Evolutionary conservation across 2,113 vertebrate species (phyloP), one percentile per base, ranked within the genome.

Genomic region (Falcunculus frontatus): DNA sequence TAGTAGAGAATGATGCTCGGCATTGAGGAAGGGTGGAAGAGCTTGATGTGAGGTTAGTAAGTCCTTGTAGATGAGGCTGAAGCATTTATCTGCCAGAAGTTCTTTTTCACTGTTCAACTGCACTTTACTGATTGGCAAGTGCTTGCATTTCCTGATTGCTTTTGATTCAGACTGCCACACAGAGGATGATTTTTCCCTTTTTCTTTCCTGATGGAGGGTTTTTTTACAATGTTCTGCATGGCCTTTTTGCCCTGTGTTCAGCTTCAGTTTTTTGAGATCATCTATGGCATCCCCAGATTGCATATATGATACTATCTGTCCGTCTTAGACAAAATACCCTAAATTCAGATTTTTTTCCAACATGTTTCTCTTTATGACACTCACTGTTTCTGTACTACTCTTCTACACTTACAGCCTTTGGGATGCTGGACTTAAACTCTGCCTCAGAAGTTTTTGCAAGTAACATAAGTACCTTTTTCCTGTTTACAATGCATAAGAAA

Each of bases 41-140:
- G 29, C 37, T 80, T 92, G 76, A 88, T 95, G 30, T 0, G 14
- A 85, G 20, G 35, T 84, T 88, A 74, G 64, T 44, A 64, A 96
- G 55, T 52, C 63, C 39, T 93, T 83, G 32, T 33, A 90, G 49
- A 93, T 68, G 16, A 78, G 13, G 13, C 22, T 81, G 69, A 90
- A 78, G 74, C 77, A 87, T 60, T 95, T 91, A 76, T 8, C 57
- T 91, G 65, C 5, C 63, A 91, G 16, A 87, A 93, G 27, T 64
- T 84, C 59, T 80, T 93, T 96, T 92, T 57, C 57, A 68, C 47
- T 78, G 52, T 78, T 90, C 49, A 7, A 27, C 73, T 6, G 7
- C 37, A 62, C 79, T 96, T 93, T 64, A 81, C 60, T 96, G 95
- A 97, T 96, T 95, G 95, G 46, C 49, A 96, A 94, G 87, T 52